Evolutionary conservation across 2,797 vertebrate species (phyloP).

Genomic region (Urophycis tenuis): DNA sequence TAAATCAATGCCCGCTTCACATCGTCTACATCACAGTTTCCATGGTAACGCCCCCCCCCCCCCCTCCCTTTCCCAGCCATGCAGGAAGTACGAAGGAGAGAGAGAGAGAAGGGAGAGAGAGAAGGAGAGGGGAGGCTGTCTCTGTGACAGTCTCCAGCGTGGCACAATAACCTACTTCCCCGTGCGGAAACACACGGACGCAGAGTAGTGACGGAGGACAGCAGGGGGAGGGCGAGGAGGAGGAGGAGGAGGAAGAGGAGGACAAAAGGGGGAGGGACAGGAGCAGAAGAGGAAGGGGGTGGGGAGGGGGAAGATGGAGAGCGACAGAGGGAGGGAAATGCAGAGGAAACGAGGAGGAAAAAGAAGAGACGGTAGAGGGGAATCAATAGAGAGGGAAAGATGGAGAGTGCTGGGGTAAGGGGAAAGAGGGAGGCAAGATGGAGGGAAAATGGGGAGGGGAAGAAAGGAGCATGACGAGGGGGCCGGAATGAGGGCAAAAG

Average conservation of each 20-base stretch:
- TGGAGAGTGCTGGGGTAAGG: not conserved
- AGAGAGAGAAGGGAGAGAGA: too few species aligned
- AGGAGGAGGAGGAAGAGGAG: not conserved
- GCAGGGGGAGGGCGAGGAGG: not conserved
- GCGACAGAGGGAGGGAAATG: not conserved
- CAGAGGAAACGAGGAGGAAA: not conserved
- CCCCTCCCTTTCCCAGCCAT: constrained; percentile 32
- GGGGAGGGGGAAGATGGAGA: not conserved
- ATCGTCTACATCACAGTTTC: constrained; percentile 60
- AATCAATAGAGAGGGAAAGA: not conserved
- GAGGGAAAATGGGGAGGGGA: not conserved
- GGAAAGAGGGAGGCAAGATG: not conserved
- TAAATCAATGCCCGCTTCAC: constrained; percentile 46
- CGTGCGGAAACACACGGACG: constrained; percentile 38
- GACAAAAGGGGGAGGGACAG: not conserved
- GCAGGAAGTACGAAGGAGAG: constrained; percentile 49
- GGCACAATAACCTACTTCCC: constrained; percentile 75
- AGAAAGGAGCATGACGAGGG: not conserved
- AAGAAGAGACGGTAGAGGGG: not conserved
- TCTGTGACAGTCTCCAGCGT: constrained; percentile 51
- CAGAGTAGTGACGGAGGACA: constrained; percentile 23
- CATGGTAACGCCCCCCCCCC: constrained; percentile 55
- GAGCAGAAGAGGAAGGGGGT: not conserved
- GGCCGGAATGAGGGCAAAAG: not conserved
- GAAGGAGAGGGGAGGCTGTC: constrained; percentile 41